These are phyloP conservation scores for Drosophila putrida DNA, from an alignment of 2,888 invertebrate genomes.

Conservation along the genomic window DNA sequence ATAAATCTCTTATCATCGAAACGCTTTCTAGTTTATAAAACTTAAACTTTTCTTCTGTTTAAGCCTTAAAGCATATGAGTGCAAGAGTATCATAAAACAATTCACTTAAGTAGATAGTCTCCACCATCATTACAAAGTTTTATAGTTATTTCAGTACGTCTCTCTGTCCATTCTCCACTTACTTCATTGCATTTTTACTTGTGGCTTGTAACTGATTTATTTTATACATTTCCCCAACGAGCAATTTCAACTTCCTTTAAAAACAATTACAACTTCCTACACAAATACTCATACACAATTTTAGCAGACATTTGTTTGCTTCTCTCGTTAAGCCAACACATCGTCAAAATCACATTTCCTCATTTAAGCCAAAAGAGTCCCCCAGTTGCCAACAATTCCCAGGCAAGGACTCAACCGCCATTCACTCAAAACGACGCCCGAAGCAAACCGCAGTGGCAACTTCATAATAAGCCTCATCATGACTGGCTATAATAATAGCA, in stretches of 20 bases:
- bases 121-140: conserved; percentile 8
- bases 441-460: conserved; percentile 72
- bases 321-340: conserved; percentile 78
- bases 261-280: conserved; percentile 79
- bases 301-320: conserved; percentile 31
- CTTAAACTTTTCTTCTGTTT: background rate
- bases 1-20: background rate
- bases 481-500: conserved; percentile 75
- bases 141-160: conserved; percentile 9
- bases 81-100: background rate
- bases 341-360: conserved; percentile 83
- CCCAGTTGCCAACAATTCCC: background rate
- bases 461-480: conserved; percentile 80
- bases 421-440: conserved; percentile 77
- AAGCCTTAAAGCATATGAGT: background rate
- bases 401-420: conserved; percentile 15
- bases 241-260: conserved; percentile 77
- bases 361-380: conserved; percentile 48
- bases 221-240: conserved; percentile 78
- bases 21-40: background rate
- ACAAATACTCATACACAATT: conserved; percentile 25
- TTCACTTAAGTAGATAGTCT: conserved; percentile 1
- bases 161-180: conserved; percentile 5
- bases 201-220: conserved; percentile 58
- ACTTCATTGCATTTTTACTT: conserved; percentile 30